These are phyloP conservation scores for Heterodera schachtii DNA, from an alignment of 1,140 invertebrate genomes.

Conservation along the genomic window DNA sequence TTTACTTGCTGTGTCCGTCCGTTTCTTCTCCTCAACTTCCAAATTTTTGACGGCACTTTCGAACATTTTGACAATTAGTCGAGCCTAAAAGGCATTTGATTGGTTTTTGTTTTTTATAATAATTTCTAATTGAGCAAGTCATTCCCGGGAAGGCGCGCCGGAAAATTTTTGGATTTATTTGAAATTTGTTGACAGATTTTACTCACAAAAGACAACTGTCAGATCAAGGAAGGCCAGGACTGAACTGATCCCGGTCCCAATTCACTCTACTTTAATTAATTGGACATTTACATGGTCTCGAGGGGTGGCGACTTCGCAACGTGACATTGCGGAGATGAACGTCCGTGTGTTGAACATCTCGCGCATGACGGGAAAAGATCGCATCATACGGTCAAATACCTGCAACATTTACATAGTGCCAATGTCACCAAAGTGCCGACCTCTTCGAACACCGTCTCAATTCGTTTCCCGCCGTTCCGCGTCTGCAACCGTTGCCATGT, in stretches of 20 bases:
- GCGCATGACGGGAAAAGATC: constrained; percentile 53
- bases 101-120: neutral
- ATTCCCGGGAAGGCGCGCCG: too few relatives aligned
- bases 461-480: constrained; percentile 63
- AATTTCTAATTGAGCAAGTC: too few relatives aligned
- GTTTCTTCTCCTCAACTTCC: constrained; percentile 55
- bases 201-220: too few relatives aligned
- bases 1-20: constrained; percentile 56
- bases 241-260: too few relatives aligned
- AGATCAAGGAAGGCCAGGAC: too few relatives aligned
- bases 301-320: constrained; percentile 48
- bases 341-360: constrained; percentile 64
- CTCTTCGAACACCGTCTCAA: constrained; percentile 65
- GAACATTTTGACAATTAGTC: constrained; percentile 62
- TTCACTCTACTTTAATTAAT: too few relatives aligned
- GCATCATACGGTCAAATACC: constrained; percentile 45
- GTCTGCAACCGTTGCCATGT: constrained; percentile 65
- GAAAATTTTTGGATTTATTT: too few relatives aligned
- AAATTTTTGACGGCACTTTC: constrained; percentile 61
- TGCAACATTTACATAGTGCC: neutral
- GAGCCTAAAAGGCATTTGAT: constrained; percentile 43
- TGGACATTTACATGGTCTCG: constrained; percentile 28
- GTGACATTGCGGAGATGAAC: constrained; percentile 63
- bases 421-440: constrained; percentile 18
- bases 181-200: too few relatives aligned